Conservation (phyloP, 2,113 vertebrate genomes). For the Tenrec ecaudatus region DNA sequence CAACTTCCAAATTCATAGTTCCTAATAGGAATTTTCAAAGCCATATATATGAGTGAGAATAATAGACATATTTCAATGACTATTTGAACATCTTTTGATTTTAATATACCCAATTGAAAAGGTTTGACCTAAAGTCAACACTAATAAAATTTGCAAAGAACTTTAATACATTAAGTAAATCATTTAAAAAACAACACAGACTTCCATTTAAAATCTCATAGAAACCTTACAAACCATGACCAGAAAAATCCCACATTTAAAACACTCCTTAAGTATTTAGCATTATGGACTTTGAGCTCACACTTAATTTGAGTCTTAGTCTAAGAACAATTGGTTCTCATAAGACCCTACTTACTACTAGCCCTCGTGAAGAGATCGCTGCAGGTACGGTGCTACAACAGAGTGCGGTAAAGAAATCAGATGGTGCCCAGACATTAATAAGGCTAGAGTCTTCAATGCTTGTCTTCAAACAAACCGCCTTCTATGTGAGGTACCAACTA, state of each 20-base stretch:
- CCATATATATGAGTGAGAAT: neutral
- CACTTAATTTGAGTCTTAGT: too few species aligned
- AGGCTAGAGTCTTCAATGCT: too few species aligned
- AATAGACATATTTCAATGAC: neutral
- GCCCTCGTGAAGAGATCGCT: too few species aligned
- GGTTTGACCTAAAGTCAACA: constrained; percentile 3
- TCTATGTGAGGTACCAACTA: too few species aligned
- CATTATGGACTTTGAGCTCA: too few species aligned
- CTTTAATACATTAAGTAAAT: neutral
- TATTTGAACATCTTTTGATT: neutral
- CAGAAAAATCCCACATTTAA: neutral
- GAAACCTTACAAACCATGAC: neutral
- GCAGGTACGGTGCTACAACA: too few species aligned
- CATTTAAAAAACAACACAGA: neutral
- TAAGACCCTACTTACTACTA: too few species aligned
- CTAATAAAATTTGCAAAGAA: constrained; percentile 43
- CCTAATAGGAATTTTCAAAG: constrained; percentile 1
- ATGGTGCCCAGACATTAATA: too few species aligned
- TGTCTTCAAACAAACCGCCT: too few species aligned
- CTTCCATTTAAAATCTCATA: neutral
- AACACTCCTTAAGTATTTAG: neutral
- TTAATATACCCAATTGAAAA: constrained; percentile 21
- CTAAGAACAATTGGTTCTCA: too few species aligned
- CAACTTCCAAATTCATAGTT: constrained; percentile 24
- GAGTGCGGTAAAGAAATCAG: too few species aligned